phyloP scores from a whole-genome alignment of 2,888 invertebrate genomes.

The Stenichneumon culpator region DNA sequence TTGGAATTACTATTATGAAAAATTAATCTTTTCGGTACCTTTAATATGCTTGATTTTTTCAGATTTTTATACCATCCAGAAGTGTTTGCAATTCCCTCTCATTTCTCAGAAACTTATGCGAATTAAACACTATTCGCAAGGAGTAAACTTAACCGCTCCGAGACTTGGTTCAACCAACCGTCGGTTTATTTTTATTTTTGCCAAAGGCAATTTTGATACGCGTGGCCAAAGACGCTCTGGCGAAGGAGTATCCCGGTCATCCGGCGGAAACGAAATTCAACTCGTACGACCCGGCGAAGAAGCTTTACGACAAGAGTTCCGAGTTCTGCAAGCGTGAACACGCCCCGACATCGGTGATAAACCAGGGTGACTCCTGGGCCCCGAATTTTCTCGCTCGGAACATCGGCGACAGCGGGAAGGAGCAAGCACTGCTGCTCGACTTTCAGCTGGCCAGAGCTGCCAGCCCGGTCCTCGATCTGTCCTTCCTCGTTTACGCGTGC shows the following conservation, averaged over 20 bases:
- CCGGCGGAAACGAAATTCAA: constrained; percentile 87
- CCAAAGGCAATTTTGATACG: constrained; percentile 69
- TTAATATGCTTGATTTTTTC: too few species aligned
- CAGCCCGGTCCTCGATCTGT: constrained; percentile 87
- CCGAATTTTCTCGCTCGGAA: constrained; percentile 90
- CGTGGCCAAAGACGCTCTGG: constrained; percentile 88
- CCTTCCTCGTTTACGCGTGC: constrained; percentile 89
- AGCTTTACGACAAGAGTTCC: constrained; percentile 82
- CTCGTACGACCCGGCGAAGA: constrained; percentile 86
- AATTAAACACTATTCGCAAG: too few species aligned
- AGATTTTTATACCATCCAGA: too few species aligned
- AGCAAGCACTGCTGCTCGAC: constrained; percentile 88
- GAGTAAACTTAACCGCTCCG: neutral
- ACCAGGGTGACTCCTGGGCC: constrained; percentile 92
- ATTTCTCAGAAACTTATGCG: too few species aligned
- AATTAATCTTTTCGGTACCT: too few species aligned
- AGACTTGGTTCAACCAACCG: neutral
- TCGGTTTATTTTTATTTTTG: neutral
- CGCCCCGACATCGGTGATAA: constrained; percentile 86
- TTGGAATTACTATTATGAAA: too few species aligned
- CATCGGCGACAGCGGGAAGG: constrained; percentile 66
- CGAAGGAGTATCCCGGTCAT: constrained; percentile 88
- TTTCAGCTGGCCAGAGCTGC: constrained; percentile 89
- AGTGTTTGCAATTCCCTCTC: too few species aligned
- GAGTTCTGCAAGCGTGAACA: constrained; percentile 75